Conservation (phyloP, 2,888 invertebrate species). For the Dryomyza anilis region DNA sequence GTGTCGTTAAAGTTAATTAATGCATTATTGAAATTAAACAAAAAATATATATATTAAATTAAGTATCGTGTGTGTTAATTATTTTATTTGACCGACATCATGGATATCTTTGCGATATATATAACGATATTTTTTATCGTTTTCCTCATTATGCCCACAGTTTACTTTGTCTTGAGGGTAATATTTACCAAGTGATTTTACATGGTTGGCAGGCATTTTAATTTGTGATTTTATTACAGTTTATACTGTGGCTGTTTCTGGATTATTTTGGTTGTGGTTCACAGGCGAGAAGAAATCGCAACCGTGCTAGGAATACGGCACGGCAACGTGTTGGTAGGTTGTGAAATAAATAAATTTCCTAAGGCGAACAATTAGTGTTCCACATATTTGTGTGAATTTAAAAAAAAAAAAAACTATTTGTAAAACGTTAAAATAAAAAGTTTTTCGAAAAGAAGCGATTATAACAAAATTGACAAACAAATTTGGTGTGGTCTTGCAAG, state of each 20-base stretch:
- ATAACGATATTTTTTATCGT: constrained; percentile 37
- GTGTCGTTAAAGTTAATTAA: too few species aligned
- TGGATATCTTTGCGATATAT: constrained; percentile 37
- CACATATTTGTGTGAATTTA: too few species aligned
- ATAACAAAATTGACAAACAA: too few species aligned
- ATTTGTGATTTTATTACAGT: constrained; percentile 32
- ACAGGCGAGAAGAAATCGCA: not conserved
- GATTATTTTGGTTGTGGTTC: constrained; percentile 33
- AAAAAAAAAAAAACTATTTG: not conserved
- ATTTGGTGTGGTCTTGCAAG: too few species aligned
- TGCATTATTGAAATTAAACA: too few species aligned
- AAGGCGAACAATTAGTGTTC: too few species aligned
- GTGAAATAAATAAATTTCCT: not conserved
- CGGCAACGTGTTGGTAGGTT: not conserved
- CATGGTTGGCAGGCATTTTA: not conserved
- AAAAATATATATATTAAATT: not conserved
- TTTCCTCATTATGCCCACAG: constrained; percentile 41
- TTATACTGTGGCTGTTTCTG: constrained; percentile 37
- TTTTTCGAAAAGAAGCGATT: not conserved
- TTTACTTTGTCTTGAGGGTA: constrained; percentile 44
- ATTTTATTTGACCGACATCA: constrained; percentile 15
- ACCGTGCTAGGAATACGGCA: constrained; percentile 12
- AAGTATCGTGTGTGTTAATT: not conserved
- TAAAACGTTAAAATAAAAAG: not conserved
- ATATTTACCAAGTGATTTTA: not conserved